Base-by-base conservation (phyloP, 2,797 vertebrate genomes). In the Valencia hispanica region DNA sequence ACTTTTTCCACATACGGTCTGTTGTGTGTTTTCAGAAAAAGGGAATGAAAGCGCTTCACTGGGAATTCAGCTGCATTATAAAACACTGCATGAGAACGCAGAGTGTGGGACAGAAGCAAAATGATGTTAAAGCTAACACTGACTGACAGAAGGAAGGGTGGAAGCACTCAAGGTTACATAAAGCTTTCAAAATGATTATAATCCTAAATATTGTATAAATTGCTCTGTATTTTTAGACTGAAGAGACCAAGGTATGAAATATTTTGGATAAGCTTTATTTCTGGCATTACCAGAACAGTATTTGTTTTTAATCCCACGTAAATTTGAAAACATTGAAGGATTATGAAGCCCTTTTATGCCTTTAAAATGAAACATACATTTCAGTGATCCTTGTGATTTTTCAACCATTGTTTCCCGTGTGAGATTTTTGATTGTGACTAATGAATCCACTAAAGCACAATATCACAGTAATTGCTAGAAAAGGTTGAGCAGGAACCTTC, bases 401-500 rank as follows among this genome's bases (percentile, higher is more conserved):
- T 55, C 68, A 0, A 72, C 32, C 3, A 14, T 18, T 51, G 65
- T 14, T 53, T 12, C 27, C 32, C 70, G 22, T 18, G 30, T 22
- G 48, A 75, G 53, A 47, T 63, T 76, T 68, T 36, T 50, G 43
- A 32, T 22, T 63, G 43, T 27, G 41, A 50, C 70, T 66, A 43
- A 82, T 73, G 32, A 74, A 78, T 77, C 55, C 59, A 45, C 59
- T 70, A 51, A 81, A 81, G 65, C 68, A 68, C 10, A 48, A 81
- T 77, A 70, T 82, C 57, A 87, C 65, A 57, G 70, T 79, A 81
- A 89, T 88, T 81, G 66, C 63, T n/a, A 77, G 71, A 79, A 87
- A 65, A 88, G 78, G 85, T 89, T 83, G 83, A 77, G 57, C 65
- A 30, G 43, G 59, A 81, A 75, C 72, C 74, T 70, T 75, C 43